Base-by-base conservation (phyloP, 2,888 invertebrate species). In the Dinocampus coccinellae region DNA sequence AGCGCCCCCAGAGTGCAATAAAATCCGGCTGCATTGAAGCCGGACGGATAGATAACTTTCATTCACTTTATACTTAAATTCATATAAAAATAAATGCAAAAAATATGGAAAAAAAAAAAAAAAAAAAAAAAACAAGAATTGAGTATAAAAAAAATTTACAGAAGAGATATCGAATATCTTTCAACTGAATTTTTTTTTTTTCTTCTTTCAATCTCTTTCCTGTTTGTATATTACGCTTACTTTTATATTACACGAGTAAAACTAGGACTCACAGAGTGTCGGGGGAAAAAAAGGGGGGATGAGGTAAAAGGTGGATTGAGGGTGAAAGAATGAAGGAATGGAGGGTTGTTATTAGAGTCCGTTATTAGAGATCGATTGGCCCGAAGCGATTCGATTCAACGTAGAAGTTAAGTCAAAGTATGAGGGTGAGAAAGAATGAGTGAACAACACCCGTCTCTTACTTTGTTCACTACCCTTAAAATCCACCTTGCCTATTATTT, bases 61-160 rank as follows among this genome's bases (percentile, higher is more conserved):
- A n/a, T n/a, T n/a, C n/a, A n/a, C 33, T 33, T 7, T 33, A 33
- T 7, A 33, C 13, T 3, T 16, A 47, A 7, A 47, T 47, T n/a
- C 7, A 7, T n/a, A 47, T 47, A 53, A 53, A 26, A 22, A 60
- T 3, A 61, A 29, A 66, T 66, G 34, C 29, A 22, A 72, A 65
- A 57, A 65, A 29, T 29, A 29, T 29, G 3, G 29, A 29, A n/a
- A 47, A n/a, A 68, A 22, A 42, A 47, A 70, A 68, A 55, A 66
- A 33, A 36, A 42, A 64, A 39, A 47, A 34, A 58, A 65, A 57
- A 55, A 72, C 26, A 26, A 69, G n/a, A 61, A 36, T 16, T 13
- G 39, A 1, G n/a, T 3, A 13, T 10, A 3, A 7, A 9, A 58
- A 70, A 69, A 84, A 84, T 83, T 83, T 82, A 81, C 79, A 78